Percentiles rank a stretch among this genome's conserved stretches.
Conservation (phyloP, 2,888 invertebrate genomes). For the Chirona hameri region DNA sequence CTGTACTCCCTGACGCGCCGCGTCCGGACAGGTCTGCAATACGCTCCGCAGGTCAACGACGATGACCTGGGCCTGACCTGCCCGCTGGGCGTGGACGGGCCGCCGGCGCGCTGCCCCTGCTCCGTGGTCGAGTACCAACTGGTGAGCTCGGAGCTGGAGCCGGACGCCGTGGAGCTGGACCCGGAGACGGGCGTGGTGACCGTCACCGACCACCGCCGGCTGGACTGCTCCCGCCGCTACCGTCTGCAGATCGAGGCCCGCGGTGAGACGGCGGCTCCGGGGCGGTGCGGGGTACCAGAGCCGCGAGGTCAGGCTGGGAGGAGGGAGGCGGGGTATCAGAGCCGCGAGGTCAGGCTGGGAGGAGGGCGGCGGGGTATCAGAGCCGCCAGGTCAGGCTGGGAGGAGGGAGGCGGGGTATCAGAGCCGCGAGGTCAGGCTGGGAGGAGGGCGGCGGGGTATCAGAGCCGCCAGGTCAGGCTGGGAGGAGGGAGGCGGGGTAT, state of each 20-base stretch:
- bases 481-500: no score
- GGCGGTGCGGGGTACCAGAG: background rate
- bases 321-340: no score
- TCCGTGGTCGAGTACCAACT: conserved; percentile 26
- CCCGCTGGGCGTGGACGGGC: conserved; percentile 2
- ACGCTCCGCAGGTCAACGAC: background rate
- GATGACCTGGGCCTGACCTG: background rate
- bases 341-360: no score
- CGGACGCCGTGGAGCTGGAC: conserved; percentile 25
- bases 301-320: no score
- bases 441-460: no score
- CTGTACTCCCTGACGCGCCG: no score
- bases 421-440: no score
- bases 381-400: no score
- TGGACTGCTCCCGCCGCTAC: conserved; percentile 6
- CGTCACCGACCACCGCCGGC: background rate
- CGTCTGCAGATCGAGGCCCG: conserved; percentile 7
- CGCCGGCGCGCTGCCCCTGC: conserved; percentile 30
- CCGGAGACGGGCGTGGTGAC: conserved; percentile 29
- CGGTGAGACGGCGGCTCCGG: background rate
- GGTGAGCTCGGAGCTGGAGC: background rate
- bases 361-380: no score
- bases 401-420: no score
- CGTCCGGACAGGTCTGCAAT: background rate
- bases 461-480: no score